Evolutionary conservation across 2,797 vertebrate genomes (phyloP).

Genomic region (Sorex maritimensis): DNA sequence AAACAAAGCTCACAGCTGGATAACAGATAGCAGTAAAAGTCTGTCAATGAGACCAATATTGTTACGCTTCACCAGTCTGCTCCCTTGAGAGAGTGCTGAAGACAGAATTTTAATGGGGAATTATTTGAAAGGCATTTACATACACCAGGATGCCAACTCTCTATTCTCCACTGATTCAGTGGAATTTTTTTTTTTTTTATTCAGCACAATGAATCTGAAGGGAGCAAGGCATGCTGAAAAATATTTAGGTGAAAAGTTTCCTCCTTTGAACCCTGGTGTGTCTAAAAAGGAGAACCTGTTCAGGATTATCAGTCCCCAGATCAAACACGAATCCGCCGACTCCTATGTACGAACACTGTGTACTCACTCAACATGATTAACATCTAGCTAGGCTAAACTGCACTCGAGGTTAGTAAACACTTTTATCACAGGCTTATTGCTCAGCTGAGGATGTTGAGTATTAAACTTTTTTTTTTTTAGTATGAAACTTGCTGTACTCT

Average conservation of each 20-base stretch:
- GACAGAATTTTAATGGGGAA: constrained; percentile 79
- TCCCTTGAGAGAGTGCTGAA: constrained; percentile 64
- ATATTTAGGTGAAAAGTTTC: constrained; percentile 66
- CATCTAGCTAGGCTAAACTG: constrained; percentile 77
- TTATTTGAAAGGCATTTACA: constrained; percentile 73
- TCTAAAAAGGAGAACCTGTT: constrained; percentile 31
- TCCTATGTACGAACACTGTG: constrained; percentile 50
- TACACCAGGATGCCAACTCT: constrained; percentile 37
- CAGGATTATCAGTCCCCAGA: constrained; percentile 57
- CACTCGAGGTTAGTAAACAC: constrained; percentile 71
- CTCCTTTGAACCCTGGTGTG: constrained; percentile 51
- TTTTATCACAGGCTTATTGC: constrained; percentile 59
- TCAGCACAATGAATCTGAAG: constrained; percentile 63
- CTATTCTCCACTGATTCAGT: constrained; percentile 8
- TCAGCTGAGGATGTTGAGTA: constrained; percentile 65
- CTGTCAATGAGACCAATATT: constrained; percentile 87
- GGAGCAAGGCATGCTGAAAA: constrained; percentile 25
- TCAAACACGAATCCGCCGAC: constrained; percentile 46
- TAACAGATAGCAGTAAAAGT: constrained; percentile 86
- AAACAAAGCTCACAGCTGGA: constrained; percentile 83
- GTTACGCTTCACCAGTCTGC: constrained; percentile 73
- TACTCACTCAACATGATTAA: constrained; percentile 59
- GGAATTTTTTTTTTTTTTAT: constrained; percentile 62
- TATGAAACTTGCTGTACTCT: constrained; percentile 55
- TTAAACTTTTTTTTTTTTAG: constrained; percentile 44